phyloP scores from a whole-genome alignment of 53 echinoderm and acorn worm genomes.

The Zoroaster sp. region DNA sequence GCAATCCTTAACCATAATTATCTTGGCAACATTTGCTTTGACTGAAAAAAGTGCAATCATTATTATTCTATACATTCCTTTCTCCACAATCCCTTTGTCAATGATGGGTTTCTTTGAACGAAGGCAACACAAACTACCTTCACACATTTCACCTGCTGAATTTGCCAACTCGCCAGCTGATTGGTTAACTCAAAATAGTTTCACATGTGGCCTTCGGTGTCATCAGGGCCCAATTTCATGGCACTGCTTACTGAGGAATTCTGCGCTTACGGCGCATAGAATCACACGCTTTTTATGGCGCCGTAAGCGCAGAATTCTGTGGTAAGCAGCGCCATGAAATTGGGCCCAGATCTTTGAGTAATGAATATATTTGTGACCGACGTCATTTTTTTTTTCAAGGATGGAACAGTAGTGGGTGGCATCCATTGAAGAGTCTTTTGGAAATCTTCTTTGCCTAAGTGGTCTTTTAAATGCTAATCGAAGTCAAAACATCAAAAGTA shows the following conservation, averaged over 20 bases:
- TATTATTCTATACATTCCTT: neutral
- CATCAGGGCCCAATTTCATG: too few relatives aligned
- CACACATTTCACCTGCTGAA: neutral
- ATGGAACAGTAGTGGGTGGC: neutral
- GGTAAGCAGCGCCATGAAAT: too few relatives aligned
- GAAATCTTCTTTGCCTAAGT: neutral
- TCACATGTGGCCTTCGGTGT: neutral
- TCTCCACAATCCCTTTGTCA: neutral
- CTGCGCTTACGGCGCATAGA: too few relatives aligned
- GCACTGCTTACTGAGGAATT: too few relatives aligned
- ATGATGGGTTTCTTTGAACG: neutral
- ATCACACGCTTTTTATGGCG: too few relatives aligned
- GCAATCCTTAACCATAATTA: neutral
- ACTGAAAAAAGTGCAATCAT: neutral
- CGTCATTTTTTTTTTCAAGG: neutral
- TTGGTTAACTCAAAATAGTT: neutral
- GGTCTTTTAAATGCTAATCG: constrained; percentile 15
- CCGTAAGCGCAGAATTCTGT: too few relatives aligned
- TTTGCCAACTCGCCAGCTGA: neutral
- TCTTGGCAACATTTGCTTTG: neutral
- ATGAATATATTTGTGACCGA: neutral
- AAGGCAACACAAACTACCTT: neutral
- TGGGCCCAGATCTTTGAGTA: neutral
- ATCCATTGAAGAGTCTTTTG: neutral
- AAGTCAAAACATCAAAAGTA: constrained; percentile 17